Evolutionary conservation across 2,797 vertebrate species (phyloP), one percentile per base, ranked within the genome.

Genomic region (Peromyscus aztecus): DNA sequence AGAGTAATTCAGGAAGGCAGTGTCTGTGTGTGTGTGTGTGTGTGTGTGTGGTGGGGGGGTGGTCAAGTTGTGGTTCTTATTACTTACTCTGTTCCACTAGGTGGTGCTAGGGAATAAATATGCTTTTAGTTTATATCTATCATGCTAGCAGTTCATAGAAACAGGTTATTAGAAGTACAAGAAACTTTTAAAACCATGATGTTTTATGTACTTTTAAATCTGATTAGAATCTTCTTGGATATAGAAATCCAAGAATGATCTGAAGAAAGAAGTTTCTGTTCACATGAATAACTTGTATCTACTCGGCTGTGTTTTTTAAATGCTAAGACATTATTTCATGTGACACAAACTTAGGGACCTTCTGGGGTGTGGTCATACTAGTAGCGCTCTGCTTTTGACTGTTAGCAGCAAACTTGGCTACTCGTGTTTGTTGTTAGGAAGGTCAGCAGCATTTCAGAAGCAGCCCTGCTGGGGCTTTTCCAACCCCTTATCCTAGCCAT

Each of bases 31-130:
- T 85, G 3, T 59, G 43, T 46, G 43, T n/a, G 49, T 13, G 49
- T 43, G 7, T 85, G 3, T 59, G 43, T 46, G 43, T n/a, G 49
- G 2, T 12, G 12, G 49, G 49, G 49, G 46, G 10, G 49, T 13
- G 2, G 14, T 17, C 31, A 23, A 59, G 49, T 71, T 94, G 85
- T 52, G 31, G 34, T 40, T 77, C 29, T n/a, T 46, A 61, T 16
- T 59, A 65, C 52, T 95, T 91, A 77, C 34, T 91, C 24, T 94
- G 63, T 91, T 95, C 98, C 98, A 98, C 98, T 98, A 98, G 98
- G 57, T 98, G 98, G 98, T 88, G 98, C 97, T 98, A 97, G 52
- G 40, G 73, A 98, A 90, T 94, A 77, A 14, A 91, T 0, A 93
- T 85, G 80, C 40, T 90, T 95, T 91, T 40, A 80, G 21, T 89